Evolutionary conservation across 2,888 invertebrate species (phyloP).

Genomic region (Hipparchia semele): DNA sequence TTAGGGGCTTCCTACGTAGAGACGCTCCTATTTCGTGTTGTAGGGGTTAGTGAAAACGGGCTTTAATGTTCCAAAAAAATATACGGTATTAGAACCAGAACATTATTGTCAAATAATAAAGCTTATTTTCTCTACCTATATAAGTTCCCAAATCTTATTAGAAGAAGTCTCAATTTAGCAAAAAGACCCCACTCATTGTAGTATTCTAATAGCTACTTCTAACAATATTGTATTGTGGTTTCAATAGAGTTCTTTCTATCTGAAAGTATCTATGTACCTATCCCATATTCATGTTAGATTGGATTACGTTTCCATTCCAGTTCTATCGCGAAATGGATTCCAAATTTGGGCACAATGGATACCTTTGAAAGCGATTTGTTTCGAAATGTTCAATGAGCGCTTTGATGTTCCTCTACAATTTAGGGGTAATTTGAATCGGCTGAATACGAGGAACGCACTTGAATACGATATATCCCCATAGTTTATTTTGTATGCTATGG

Average conservation of each 20-base stretch:
- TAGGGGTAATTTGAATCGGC: constrained; percentile 28
- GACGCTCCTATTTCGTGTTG: no score
- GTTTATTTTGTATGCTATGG: neutral
- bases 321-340: constrained; percentile 15
- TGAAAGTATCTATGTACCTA: neutral
- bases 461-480: neutral
- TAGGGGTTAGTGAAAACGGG: no score
- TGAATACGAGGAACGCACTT: neutral
- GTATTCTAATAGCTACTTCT: neutral
- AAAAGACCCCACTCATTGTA: neutral
- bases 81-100: neutral
- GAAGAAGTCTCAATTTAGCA: neutral
- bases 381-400: constrained; percentile 35
- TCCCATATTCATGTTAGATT: constrained; percentile 30
- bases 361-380: constrained; percentile 30
- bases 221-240: neutral
- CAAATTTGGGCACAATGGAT: constrained; percentile 23
- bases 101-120: no score
- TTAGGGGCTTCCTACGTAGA: no score
- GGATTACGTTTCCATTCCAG: constrained; percentile 27
- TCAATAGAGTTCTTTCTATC: neutral
- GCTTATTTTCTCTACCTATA: neutral
- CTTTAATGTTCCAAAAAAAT: no score
- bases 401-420: constrained; percentile 35
- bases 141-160: neutral